Percentiles rank a stretch among this genome's conserved stretches.
phyloP scores from a whole-genome alignment of 2,888 invertebrate genomes.

The Lasioglossum zephyrum region DNA sequence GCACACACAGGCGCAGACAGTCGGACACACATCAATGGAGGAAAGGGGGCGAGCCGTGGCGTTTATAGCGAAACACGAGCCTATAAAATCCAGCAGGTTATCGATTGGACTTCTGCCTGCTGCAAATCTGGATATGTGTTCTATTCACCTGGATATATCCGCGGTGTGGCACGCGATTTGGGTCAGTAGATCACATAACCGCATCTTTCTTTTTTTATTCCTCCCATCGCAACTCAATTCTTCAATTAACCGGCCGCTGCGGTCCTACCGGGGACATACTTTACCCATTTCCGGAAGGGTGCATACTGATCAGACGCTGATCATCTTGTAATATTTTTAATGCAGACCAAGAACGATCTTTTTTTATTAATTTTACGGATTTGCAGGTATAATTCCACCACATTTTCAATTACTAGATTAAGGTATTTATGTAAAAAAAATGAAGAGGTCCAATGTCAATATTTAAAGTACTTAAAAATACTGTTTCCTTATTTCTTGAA shows the following conservation, averaged over 20 bases:
- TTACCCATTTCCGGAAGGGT: slow-evolving; percentile 43
- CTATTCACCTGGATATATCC: slow-evolving; percentile 77
- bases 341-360: not conserved
- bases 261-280: slow-evolving; percentile 59
- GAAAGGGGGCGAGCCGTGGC: slow-evolving; percentile 33
- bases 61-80: slow-evolving; percentile 61
- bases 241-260: slow-evolving; percentile 76
- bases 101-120: slow-evolving; percentile 81
- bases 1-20: not conserved
- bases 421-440: no score
- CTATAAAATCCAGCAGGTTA: slow-evolving; percentile 80
- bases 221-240: slow-evolving; percentile 72
- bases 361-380: not conserved
- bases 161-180: slow-evolving; percentile 76
- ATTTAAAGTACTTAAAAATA: not conserved
- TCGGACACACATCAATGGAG: not conserved
- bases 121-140: slow-evolving; percentile 79
- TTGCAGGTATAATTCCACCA: not conserved
- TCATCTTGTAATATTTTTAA: slow-evolving; percentile 53
- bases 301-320: slow-evolving; percentile 5
- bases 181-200: slow-evolving; percentile 81
- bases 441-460: no score
- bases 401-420: no score
- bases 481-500: not conserved
- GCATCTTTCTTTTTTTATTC: slow-evolving; percentile 57